Conservation (phyloP, 2,888 invertebrate genomes). For the Athalia circularis region DNA sequence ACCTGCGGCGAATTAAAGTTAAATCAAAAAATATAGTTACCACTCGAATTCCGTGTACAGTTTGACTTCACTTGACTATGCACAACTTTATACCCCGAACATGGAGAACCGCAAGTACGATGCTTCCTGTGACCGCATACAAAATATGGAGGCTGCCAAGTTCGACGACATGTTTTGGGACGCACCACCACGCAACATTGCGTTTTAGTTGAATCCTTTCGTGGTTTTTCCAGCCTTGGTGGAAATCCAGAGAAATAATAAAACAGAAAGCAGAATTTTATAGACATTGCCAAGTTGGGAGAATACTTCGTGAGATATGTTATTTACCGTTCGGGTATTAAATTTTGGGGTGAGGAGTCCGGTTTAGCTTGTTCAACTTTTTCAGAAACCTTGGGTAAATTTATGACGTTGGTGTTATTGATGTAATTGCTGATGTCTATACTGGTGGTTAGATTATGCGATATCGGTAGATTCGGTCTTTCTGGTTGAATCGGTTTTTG, state of each 20-base stretch:
- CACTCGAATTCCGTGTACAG: constrained; percentile 2
- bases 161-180: constrained; percentile 20
- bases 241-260: too few relatives aligned
- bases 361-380: not conserved
- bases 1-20: not conserved
- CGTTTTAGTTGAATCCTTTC: not conserved
- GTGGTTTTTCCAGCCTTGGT: not conserved
- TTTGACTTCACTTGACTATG: constrained; percentile 16
- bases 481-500: not conserved
- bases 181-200: constrained; percentile 18
- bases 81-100: constrained; percentile 1
- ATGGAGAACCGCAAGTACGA: constrained; percentile 26
- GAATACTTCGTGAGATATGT: too few relatives aligned
- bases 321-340: too few relatives aligned
- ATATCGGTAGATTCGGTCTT: not conserved
- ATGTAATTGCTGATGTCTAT: constrained; percentile 25
- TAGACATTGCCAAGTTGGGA: too few relatives aligned
- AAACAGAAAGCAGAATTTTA: too few relatives aligned
- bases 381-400: not conserved
- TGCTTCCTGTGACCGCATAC: constrained; percentile 18
- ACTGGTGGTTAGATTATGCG: constrained; percentile 21
- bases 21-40: not conserved
- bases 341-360: not conserved
- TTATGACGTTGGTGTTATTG: constrained; percentile 9
- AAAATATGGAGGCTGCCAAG: constrained; percentile 9